phyloP scores from a whole-genome alignment of 2,113 vertebrate genomes.

The Myotis lucifugus region DNA sequence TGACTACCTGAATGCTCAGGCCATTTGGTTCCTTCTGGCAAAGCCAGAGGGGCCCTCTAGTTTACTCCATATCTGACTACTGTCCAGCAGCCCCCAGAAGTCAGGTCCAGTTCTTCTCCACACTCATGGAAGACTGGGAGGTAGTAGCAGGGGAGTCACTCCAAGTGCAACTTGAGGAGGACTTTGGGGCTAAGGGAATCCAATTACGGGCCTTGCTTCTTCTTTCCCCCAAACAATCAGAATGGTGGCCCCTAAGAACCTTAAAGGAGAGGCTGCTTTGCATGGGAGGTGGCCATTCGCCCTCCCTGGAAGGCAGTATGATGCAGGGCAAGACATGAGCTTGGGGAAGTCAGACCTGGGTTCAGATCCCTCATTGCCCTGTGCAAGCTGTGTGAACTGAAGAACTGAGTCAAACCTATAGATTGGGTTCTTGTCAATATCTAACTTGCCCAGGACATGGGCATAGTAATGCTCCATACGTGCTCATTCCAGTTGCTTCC shows the following conservation, averaged over 20 bases:
- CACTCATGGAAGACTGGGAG: background rate
- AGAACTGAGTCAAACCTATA: background rate
- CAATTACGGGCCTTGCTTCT: background rate
- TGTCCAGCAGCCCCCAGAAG: background rate
- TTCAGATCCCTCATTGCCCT: conserved; percentile 7
- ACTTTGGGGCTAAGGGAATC: background rate
- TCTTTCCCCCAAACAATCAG: background rate
- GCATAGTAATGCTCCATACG: background rate
- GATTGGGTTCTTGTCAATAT: background rate
- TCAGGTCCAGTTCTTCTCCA: background rate
- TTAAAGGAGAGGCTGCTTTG: background rate
- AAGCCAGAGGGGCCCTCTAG: background rate
- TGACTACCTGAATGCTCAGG: conserved; percentile 28
- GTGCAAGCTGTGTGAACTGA: background rate
- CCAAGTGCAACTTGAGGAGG: background rate
- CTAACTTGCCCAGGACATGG: background rate
- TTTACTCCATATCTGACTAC: background rate
- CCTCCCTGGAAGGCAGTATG: background rate
- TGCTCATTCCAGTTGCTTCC: background rate
- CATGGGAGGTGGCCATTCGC: background rate
- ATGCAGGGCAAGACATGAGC: background rate
- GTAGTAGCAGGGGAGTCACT: background rate
- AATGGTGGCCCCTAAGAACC: background rate
- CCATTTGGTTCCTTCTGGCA: background rate
- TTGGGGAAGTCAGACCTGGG: background rate